Conservation (phyloP, 2,113 vertebrate genomes). For the Columba janthina region DNA sequence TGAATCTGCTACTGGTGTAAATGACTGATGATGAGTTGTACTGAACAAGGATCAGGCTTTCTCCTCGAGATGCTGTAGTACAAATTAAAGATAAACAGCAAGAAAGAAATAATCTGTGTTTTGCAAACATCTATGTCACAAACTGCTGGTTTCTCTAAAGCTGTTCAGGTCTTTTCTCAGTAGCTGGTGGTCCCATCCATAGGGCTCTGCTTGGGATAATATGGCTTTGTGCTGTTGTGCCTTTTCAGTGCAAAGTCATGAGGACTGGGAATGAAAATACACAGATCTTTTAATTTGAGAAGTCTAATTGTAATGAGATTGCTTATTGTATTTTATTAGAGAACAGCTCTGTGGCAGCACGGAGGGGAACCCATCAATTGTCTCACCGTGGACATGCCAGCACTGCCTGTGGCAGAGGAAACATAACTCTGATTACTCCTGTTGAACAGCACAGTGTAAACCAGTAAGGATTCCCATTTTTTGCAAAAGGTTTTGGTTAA, state of each 20-base stretch:
- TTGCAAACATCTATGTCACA: background rate
- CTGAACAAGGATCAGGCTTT: background rate
- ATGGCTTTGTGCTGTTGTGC: background rate
- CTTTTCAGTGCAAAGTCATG: background rate
- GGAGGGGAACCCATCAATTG: rapidly evolving
- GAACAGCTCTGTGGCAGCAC: background rate
- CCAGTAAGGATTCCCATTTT: background rate
- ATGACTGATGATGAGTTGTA: background rate
- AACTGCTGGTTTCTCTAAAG: background rate
- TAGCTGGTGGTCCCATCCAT: background rate
- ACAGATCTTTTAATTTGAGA: background rate
- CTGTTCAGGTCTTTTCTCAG: background rate
- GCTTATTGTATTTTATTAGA: background rate
- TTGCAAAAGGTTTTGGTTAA: background rate
- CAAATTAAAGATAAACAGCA: background rate
- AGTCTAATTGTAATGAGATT: background rate
- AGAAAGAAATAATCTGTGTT: background rate
- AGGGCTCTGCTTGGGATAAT: background rate
- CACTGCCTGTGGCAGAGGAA: background rate
- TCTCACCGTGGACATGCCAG: background rate
- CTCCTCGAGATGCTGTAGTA: background rate
- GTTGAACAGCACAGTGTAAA: background rate
- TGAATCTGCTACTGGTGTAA: background rate
- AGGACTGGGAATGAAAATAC: background rate
- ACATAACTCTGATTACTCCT: background rate